Evolutionary conservation across 2,888 invertebrate species (phyloP).

Genomic region (Empis livida): DNA sequence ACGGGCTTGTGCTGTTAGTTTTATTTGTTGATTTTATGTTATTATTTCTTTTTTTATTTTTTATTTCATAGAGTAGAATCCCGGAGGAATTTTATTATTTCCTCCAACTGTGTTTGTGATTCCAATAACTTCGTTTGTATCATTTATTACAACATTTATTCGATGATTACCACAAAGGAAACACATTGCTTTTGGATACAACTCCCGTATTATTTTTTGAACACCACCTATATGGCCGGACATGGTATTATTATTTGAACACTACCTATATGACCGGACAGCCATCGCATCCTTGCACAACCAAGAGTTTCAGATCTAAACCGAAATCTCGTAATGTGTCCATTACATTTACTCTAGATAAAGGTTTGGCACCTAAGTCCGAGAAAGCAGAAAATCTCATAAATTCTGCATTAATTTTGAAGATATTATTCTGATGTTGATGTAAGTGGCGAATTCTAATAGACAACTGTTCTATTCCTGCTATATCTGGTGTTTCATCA

Average conservation of each 20-base stretch:
- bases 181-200: slow-evolving; percentile 16
- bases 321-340: slow-evolving; percentile 9
- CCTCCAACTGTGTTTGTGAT: slow-evolving; percentile 17
- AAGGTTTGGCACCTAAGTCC: slow-evolving; percentile 15
- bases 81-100: slow-evolving; percentile 15
- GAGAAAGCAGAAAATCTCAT: slow-evolving; percentile 17
- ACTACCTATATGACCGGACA: slow-evolving; percentile 18
- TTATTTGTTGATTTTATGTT: too few species aligned
- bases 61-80: background rate
- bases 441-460: background rate
- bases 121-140: slow-evolving; percentile 16
- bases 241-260: slow-evolving; percentile 20
- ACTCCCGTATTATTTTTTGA: slow-evolving; percentile 16
- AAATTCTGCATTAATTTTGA: slow-evolving; percentile 16
- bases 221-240: slow-evolving; percentile 18
- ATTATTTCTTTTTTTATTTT: too few species aligned
- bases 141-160: slow-evolving; percentile 19
- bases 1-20: too few species aligned
- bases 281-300: slow-evolving; percentile 20
- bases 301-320: slow-evolving; percentile 14
- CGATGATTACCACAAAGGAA: slow-evolving; percentile 20
- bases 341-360: slow-evolving; percentile 16
- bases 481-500: slow-evolving; percentile 19
- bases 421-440: background rate
- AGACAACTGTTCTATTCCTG: slow-evolving; percentile 18